Percentiles rank a stretch among this genome's conserved stretches.
Evolutionary conservation across 1,140 invertebrate genomes (phyloP).

Genomic region (Meteorus sp.): DNA sequence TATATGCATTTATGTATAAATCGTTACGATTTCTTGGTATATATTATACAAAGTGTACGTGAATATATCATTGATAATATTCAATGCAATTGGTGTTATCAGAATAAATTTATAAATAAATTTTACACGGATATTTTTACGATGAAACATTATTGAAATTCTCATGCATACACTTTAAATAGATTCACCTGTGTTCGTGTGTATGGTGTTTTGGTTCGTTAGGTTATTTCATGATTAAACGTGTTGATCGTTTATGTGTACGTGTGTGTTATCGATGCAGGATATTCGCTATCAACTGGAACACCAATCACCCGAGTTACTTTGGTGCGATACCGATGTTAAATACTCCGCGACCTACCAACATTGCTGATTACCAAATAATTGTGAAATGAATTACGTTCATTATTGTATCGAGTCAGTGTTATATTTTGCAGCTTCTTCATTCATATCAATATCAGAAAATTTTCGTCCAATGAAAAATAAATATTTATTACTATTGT

Average conservation of each 20-base stretch:
- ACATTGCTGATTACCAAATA: conserved; percentile 31
- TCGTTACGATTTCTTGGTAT: not conserved
- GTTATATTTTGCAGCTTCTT: conserved; percentile 21
- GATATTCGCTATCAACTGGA: conserved; percentile 16
- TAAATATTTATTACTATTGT: not conserved
- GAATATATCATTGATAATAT: too few species aligned
- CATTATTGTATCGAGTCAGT: conserved; percentile 15
- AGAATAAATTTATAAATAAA: too few species aligned
- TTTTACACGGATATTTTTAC: too few species aligned
- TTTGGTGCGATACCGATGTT: conserved; percentile 23
- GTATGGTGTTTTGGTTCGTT: conserved; percentile 8
- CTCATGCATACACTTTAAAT: not conserved
- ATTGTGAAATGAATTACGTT: conserved; percentile 31
- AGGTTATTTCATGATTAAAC: conserved; percentile 9
- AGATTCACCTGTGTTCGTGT: conserved; percentile 4
- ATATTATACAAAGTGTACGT: not conserved
- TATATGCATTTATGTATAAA: conserved; percentile 34
- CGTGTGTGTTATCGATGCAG: not conserved
- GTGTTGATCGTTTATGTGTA: conserved; percentile 1
- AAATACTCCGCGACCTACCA: conserved; percentile 25
- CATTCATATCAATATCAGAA: conserved; percentile 26
- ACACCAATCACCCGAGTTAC: conserved; percentile 33
- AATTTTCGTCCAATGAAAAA: not conserved
- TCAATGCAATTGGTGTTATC: too few species aligned
- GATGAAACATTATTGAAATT: too few species aligned